Evolutionary conservation across 1,140 invertebrate genomes (phyloP).

Genomic region (Acarapis woodi): DNA sequence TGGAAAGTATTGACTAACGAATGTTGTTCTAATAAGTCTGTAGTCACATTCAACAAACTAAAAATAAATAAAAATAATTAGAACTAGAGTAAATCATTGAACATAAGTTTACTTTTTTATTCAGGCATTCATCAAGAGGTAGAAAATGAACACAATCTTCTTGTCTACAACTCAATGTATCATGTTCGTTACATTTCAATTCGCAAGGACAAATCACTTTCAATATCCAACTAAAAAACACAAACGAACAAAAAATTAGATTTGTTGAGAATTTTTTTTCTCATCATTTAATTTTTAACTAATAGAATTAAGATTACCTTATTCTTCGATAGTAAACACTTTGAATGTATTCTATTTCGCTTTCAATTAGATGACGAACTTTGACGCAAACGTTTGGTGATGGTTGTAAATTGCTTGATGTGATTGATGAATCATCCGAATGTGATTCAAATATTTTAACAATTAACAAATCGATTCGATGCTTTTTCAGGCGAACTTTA

Average conservation of each 20-base stretch:
- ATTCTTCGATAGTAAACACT: slow-evolving; percentile 20
- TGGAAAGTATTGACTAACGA: slow-evolving; percentile 19
- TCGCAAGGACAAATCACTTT: slow-evolving; percentile 19
- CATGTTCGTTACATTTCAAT: slow-evolving; percentile 16
- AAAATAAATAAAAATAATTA: slow-evolving; percentile 7
- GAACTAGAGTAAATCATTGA: slow-evolving; percentile 4
- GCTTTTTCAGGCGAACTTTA: slow-evolving; percentile 4
- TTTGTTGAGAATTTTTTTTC: too few species aligned
- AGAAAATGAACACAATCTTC: slow-evolving; percentile 20
- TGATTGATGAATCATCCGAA: slow-evolving; percentile 7
- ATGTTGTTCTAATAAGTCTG: slow-evolving; percentile 19
- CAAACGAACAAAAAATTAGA: too few species aligned
- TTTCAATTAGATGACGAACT: slow-evolving; percentile 21
- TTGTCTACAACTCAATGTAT: slow-evolving; percentile 14
- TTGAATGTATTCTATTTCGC: slow-evolving; percentile 17
- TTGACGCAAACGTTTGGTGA: slow-evolving; percentile 13
- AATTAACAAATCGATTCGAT: slow-evolving; percentile 5
- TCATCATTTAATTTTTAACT: too few species aligned
- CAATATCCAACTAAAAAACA: slow-evolving; percentile 2
- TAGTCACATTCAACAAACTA: slow-evolving; percentile 20
- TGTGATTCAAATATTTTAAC: slow-evolving; percentile 9
- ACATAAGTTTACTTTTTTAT: slow-evolving; percentile 17
- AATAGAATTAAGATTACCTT: slow-evolving; percentile 16
- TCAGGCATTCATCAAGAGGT: slow-evolving; percentile 20
- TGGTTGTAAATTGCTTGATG: slow-evolving; percentile 6